Conservation (phyloP, 2,797 vertebrate species). For the Knipowitschia caucasica region DNA sequence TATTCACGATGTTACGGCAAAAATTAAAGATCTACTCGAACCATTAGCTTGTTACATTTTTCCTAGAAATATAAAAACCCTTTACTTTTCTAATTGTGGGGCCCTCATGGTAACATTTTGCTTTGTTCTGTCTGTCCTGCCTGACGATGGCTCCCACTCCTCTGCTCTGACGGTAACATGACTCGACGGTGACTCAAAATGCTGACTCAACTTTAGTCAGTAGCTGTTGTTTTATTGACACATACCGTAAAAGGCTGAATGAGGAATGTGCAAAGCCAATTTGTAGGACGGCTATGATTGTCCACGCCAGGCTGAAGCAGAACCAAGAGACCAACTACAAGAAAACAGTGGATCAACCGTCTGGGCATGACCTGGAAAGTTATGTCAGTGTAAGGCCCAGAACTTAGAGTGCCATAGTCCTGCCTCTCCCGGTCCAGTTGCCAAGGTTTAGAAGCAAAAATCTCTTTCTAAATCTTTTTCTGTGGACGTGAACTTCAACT, state of each 20-base stretch:
- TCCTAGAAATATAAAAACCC: background rate
- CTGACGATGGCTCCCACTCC: constrained; percentile 15
- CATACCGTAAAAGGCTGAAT: constrained; percentile 6
- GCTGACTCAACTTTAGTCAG: constrained; percentile 33
- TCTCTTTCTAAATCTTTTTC: no score
- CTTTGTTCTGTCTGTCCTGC: constrained; percentile 2
- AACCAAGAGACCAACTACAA: background rate
- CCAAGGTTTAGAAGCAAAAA: no score
- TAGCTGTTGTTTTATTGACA: background rate
- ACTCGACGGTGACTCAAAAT: constrained; percentile 29
- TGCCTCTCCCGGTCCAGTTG: no score
- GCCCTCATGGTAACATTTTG: background rate
- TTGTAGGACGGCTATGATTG: background rate
- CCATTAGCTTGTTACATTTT: no score
- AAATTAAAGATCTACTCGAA: no score
- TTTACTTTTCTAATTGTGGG: no score
- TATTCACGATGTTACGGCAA: no score
- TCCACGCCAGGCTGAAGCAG: background rate
- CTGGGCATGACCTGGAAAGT: no score
- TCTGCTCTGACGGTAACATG: constrained; percentile 21
- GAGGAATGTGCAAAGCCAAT: background rate
- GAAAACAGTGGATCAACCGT: background rate
- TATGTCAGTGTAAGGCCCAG: no score
- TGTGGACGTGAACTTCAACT: no score
- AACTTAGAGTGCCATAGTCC: no score